Evolutionary conservation across 2,797 vertebrate genomes (phyloP).

Genomic region (Rhabdophis nuchalis): DNA sequence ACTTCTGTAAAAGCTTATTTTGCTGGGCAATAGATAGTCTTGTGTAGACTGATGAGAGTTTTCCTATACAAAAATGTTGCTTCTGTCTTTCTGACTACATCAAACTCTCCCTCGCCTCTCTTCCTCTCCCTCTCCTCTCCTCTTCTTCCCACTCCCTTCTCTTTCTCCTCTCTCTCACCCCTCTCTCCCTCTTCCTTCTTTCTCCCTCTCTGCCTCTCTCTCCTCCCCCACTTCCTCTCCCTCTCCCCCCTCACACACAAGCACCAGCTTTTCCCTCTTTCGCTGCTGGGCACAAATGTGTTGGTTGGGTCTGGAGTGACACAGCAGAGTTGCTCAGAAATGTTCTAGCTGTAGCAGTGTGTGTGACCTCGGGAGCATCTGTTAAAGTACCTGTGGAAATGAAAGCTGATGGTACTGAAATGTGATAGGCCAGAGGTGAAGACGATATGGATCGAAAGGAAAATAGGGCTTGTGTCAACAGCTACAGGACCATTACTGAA

Average conservation of each 20-base stretch:
- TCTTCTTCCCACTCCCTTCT: too few relatives aligned
- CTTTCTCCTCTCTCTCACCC: too few relatives aligned
- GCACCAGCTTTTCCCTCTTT: not conserved
- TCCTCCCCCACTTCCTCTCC: not conserved
- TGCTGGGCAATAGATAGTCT: not conserved
- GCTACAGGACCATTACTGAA: not conserved
- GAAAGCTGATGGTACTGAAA: not conserved
- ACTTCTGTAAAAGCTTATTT: not conserved
- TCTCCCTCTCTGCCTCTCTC: not conserved
- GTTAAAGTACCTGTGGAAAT: not conserved
- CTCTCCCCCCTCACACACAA: not conserved
- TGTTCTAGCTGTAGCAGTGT: not conserved
- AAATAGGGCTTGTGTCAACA: not conserved
- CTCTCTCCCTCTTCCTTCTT: too few relatives aligned
- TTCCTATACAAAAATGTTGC: not conserved
- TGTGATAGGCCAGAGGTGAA: not conserved
- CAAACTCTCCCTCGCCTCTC: not conserved
- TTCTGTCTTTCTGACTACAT: not conserved
- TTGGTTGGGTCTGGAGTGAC: not conserved
- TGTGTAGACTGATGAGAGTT: not conserved
- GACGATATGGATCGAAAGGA: not conserved
- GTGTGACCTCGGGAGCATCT: not conserved
- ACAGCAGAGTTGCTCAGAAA: not conserved
- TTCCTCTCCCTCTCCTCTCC: too few relatives aligned
- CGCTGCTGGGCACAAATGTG: not conserved